Base-by-base conservation (phyloP, 2,797 vertebrate species). In the Pristis pectinata region DNA sequence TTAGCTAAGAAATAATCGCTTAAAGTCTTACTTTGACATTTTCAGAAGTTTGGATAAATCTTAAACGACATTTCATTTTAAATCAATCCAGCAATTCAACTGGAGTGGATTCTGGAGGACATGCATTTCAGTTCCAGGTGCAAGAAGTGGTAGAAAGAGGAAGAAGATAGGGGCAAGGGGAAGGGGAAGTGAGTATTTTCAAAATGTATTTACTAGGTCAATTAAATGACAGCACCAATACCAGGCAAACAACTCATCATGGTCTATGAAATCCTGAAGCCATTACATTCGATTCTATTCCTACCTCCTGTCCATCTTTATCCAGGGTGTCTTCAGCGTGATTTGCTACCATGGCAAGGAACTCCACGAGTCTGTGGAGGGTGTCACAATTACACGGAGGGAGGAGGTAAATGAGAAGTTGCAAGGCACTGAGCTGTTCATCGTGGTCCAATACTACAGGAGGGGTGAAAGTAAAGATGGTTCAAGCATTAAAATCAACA, bases 311-410 rank as follows among this genome's bases (percentile, higher is more conserved):
- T n/a, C 98, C 98, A 0, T 98, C 97, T 95, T 97, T 97, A 96
- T 97, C 97, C 94, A 96, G 95, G 83, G 96, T 96, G 95, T 99
- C 98, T 24, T 98, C 97, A 24, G 99, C 98, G 0, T 98, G 98
- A 94, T 96, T 96, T 95, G 98, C 98, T 95, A 99, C 99, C 0
- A 97, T 98, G 95, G 98, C 98, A 96, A 99, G 97, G 96, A 99
- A 98, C 96, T 98, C 97, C 61, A 99, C 97, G 95, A 99, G 98
- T 67, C 98, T 97, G 95, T 99, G 98, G 79, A 99, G 97, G 0
- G 99, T 99, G 97, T 99, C 99, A 72, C 98, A 98, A 97, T 99
- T 99, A 96, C 99, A 99, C 95, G 99, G 98, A 96, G 99, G 99
- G 96, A 99, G 98, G 96, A 99, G 97, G 97, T 98, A 99, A 95